Evolutionary conservation across 2,797 vertebrate species (phyloP).

Genomic region (Microtus obscurus): DNA sequence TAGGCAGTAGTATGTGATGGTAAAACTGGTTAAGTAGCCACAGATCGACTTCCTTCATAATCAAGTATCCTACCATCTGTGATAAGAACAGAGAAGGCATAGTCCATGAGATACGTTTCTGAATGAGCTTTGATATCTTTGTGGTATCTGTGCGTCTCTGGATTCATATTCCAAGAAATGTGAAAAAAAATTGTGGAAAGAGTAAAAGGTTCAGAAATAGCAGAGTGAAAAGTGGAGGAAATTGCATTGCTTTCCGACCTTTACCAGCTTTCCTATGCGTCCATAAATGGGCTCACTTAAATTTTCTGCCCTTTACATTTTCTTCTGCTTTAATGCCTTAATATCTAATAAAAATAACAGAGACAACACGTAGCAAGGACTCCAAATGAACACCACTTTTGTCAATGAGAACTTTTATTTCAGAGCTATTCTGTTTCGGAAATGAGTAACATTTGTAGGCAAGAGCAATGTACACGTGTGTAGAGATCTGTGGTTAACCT

Average conservation of each 20-base stretch:
- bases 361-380: not conserved
- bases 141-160: not conserved
- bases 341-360: not conserved
- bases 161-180: slow-evolving; percentile 4
- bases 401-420: not conserved
- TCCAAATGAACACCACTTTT: not conserved
- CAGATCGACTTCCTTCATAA: not conserved
- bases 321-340: not conserved
- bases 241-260: not conserved
- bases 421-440: not conserved
- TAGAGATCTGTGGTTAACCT: not conserved
- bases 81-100: not conserved
- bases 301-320: not conserved
- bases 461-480: not conserved
- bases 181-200: not conserved
- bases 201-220: not conserved
- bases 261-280: not conserved
- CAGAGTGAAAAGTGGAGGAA: not conserved
- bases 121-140: not conserved
- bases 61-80: not conserved
- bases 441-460: no score
- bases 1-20: not conserved
- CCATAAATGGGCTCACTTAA: not conserved
- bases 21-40: not conserved
- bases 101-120: not conserved